phyloP scores from a whole-genome alignment of 2,888 invertebrate species.

The Apodemia zela region DNA sequence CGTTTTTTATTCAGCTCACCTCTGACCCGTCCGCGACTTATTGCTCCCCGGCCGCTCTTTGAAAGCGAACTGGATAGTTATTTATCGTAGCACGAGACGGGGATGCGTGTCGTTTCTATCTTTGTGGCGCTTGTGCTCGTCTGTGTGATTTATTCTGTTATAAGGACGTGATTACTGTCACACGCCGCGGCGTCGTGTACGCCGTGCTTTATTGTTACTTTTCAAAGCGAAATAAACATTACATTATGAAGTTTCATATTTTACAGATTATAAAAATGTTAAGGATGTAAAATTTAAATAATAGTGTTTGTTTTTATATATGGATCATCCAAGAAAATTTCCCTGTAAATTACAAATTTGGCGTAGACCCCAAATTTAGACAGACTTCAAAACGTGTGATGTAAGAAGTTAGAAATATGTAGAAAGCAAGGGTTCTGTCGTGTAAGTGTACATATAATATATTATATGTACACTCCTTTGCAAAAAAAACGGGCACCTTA shows the following conservation, averaged over 20 bases:
- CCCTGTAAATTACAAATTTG: too few relatives aligned
- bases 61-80: constrained; percentile 77
- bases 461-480: too few relatives aligned
- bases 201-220: constrained; percentile 19
- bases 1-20: constrained; percentile 80
- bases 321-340: too few relatives aligned
- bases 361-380: too few relatives aligned
- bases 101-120: constrained; percentile 73
- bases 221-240: constrained; percentile 16
- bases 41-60: constrained; percentile 75
- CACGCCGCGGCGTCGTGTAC: constrained; percentile 43
- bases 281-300: too few relatives aligned
- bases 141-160: constrained; percentile 72
- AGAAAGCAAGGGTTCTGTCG: too few relatives aligned
- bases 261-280: not conserved
- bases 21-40: constrained; percentile 77
- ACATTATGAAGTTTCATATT: constrained; percentile 12
- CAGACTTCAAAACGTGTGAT: too few relatives aligned
- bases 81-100: constrained; percentile 68
- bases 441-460: too few relatives aligned
- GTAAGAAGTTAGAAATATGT: too few relatives aligned
- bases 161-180: constrained; percentile 71
- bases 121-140: constrained; percentile 72
- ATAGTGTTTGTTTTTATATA: too few relatives aligned
- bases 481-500: too few relatives aligned